Percentiles rank a stretch among this genome's conserved stretches.
Conservation (phyloP, 2,797 vertebrate species). For the Mallotus villosus region DNA sequence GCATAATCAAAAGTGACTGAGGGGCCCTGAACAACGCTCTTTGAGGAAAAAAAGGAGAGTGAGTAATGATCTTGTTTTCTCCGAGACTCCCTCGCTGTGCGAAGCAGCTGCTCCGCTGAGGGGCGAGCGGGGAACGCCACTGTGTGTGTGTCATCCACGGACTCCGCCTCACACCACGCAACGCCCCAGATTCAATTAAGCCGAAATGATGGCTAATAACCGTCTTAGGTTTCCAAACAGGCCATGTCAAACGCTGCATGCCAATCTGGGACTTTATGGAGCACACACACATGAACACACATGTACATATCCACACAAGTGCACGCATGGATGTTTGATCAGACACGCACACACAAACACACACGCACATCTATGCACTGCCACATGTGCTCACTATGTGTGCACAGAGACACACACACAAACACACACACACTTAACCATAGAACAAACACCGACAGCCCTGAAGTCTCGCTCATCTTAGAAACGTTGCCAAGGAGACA, state of each 20-base stretch:
- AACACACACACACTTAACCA: background rate
- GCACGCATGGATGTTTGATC: background rate
- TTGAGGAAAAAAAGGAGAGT: constrained; percentile 5
- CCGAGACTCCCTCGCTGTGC: constrained; percentile 20
- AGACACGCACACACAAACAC: background rate
- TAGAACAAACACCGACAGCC: too few relatives aligned
- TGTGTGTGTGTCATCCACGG: constrained; percentile 22
- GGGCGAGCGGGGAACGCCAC: constrained; percentile 18
- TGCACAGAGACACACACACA: too few relatives aligned
- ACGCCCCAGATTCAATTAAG: constrained; percentile 52
- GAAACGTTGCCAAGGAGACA: constrained; percentile 12
- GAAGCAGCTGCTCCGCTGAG: constrained; percentile 31
- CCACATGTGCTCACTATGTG: too few relatives aligned
- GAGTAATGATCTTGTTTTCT: constrained; percentile 29
- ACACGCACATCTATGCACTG: background rate
- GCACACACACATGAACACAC: constrained; percentile 5
- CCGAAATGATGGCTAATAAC: constrained; percentile 48
- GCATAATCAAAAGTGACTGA: background rate
- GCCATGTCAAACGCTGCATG: constrained; percentile 26
- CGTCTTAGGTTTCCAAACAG: constrained; percentile 38
- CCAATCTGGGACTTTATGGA: constrained; percentile 30
- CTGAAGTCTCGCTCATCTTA: background rate
- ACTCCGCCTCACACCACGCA: constrained; percentile 12
- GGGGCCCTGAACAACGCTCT: background rate
- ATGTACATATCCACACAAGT: background rate